These are phyloP conservation scores for Penelope pileata DNA, from an alignment of 2,113 vertebrate genomes.

Conservation along the genomic window DNA sequence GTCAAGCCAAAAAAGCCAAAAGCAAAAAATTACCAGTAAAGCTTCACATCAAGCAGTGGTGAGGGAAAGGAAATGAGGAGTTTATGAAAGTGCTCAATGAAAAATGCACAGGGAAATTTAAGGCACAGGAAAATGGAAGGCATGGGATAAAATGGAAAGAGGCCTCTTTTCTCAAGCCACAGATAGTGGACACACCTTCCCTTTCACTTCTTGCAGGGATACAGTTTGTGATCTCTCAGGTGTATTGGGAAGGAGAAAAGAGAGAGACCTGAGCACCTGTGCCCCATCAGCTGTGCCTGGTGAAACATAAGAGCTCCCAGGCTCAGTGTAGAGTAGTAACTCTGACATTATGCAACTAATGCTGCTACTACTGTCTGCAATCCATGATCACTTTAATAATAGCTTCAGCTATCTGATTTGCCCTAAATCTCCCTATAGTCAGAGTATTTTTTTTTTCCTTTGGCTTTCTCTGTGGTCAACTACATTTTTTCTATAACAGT, in stretches of 20 bases:
- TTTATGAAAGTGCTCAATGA: not conserved
- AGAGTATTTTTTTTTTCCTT: not conserved
- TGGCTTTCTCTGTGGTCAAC: not conserved
- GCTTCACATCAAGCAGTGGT: not conserved
- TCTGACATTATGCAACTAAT: not conserved
- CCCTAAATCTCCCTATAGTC: not conserved
- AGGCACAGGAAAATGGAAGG: not conserved
- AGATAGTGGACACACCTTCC: not conserved
- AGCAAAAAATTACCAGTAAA: not conserved
- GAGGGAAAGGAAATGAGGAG: not conserved
- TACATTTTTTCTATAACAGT: not conserved
- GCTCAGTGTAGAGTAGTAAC: not conserved
- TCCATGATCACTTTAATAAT: not conserved
- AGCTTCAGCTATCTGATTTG: not conserved
- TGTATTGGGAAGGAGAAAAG: not conserved
- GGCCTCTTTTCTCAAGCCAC: not conserved
- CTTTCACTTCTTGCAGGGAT: not conserved
- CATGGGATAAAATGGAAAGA: not conserved
- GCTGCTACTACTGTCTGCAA: not conserved
- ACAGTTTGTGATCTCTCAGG: not conserved
- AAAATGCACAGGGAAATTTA: not conserved
- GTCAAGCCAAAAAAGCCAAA: not conserved
- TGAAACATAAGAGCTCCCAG: not conserved
- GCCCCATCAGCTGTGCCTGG: not conserved
- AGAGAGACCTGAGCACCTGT: not conserved